These are phyloP conservation scores for Gymnoscopelus microlampas DNA, from an alignment of 2,797 vertebrate species.

Conservation along the genomic window DNA sequence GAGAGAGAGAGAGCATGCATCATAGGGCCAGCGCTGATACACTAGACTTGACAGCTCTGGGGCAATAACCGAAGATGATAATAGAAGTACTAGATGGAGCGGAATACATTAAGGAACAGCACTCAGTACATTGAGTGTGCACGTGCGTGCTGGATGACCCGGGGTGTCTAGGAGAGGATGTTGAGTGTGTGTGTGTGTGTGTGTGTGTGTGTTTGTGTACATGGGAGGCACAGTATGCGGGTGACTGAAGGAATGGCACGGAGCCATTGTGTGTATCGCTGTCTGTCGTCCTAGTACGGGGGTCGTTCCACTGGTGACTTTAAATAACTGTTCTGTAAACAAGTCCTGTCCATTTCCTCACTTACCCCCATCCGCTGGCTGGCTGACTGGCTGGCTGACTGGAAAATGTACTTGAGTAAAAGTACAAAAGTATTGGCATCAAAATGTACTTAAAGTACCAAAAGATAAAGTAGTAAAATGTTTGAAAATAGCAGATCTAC, in stretches of 20 bases:
- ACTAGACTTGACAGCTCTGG: slow-evolving; percentile 82
- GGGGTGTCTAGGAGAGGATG: slow-evolving; percentile 30
- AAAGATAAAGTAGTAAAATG: no score
- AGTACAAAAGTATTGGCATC: no score
- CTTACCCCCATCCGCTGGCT: slow-evolving; percentile 33
- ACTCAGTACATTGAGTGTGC: slow-evolving; percentile 30
- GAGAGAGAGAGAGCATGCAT: slow-evolving; percentile 67
- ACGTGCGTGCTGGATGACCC: slow-evolving; percentile 20
- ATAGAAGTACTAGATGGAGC: slow-evolving; percentile 70
- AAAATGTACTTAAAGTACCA: no score
- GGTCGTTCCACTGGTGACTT: slow-evolving; percentile 57
- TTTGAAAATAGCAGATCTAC: no score
- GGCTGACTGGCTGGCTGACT: neutral
- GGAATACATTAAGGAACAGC: slow-evolving; percentile 71
- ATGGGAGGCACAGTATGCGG: slow-evolving; percentile 23
- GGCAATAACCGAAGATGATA: slow-evolving; percentile 77
- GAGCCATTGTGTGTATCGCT: slow-evolving; percentile 68
- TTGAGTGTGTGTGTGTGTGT: slow-evolving; percentile 26
- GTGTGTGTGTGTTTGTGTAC: slow-evolving; percentile 29
- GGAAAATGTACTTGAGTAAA: no score
- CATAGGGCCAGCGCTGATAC: slow-evolving; percentile 71
- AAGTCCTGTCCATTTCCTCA: slow-evolving; percentile 64
- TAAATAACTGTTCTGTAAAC: slow-evolving; percentile 79
- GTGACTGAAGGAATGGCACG: slow-evolving; percentile 57
- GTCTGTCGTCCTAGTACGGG: slow-evolving; percentile 65